Conservation (phyloP, 2,888 invertebrate species). For the Volucella zonaria region DNA sequence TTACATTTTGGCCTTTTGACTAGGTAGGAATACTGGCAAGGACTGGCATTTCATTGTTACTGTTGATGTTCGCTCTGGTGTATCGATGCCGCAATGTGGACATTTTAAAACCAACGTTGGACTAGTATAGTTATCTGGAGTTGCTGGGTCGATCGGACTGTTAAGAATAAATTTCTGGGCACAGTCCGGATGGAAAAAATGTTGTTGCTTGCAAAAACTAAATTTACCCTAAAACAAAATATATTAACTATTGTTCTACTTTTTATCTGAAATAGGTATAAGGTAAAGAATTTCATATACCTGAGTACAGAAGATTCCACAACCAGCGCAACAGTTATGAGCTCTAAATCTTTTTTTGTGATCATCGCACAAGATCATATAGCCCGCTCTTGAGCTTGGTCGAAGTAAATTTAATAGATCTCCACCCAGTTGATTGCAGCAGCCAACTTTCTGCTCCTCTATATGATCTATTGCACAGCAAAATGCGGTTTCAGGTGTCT, state of each 20-base stretch:
- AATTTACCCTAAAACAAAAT: conserved; percentile 88
- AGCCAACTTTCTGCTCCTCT: conserved; percentile 90
- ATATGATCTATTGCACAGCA: conserved; percentile 91
- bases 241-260: neutral
- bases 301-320: conserved; percentile 95
- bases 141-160: conserved; percentile 82
- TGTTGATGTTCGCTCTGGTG: conserved; percentile 84
- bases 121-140: conserved; percentile 80
- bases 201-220: conserved; percentile 89
- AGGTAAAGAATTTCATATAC: conserved; percentile 81
- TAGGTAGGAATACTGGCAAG: conserved; percentile 86
- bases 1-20: conserved; percentile 82
- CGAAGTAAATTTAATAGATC: conserved; percentile 86
- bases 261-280: neutral
- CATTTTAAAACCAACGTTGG: conserved; percentile 84
- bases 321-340: conserved; percentile 95
- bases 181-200: conserved; percentile 93
- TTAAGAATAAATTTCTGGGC: conserved; percentile 83
- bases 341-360: conserved; percentile 89
- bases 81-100: conserved; percentile 88
- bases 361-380: conserved; percentile 89
- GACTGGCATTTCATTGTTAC: conserved; percentile 86
- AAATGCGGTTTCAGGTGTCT: conserved; percentile 82
- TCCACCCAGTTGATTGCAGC: conserved; percentile 87
- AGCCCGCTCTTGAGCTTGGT: conserved; percentile 90